These are phyloP conservation scores for Myotis planiceps DNA, from an alignment of 2,797 vertebrate species.

Conservation along the genomic window DNA sequence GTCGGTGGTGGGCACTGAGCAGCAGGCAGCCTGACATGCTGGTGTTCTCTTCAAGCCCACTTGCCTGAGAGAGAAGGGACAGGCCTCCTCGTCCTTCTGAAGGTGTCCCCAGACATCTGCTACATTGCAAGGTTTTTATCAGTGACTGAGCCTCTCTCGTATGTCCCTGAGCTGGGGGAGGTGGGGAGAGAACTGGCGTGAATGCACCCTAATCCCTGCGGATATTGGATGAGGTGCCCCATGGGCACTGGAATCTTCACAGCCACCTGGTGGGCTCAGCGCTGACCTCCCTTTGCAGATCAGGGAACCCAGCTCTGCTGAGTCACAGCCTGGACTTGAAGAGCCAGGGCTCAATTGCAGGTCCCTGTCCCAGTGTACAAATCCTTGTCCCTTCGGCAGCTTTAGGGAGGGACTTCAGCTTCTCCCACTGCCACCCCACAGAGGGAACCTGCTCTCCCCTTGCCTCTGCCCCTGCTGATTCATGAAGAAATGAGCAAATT, in stretches of 20 bases:
- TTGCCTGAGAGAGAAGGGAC: background rate
- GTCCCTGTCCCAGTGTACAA: background rate
- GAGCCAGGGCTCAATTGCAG: background rate
- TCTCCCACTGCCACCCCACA: background rate
- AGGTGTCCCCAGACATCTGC: background rate
- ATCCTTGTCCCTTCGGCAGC: rapidly evolving
- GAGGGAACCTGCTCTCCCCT: background rate
- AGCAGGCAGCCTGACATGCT: background rate
- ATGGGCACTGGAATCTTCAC: background rate
- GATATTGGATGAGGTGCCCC: background rate
- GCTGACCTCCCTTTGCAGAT: background rate
- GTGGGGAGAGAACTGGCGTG: rapidly evolving
- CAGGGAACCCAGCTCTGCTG: background rate
- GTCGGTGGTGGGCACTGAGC: background rate
- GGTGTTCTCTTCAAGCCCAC: background rate
- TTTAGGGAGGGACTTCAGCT: background rate
- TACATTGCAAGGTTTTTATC: background rate
- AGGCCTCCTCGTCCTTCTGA: background rate
- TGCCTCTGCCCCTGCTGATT: rapidly evolving
- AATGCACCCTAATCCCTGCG: rapidly evolving
- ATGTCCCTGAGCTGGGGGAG: background rate
- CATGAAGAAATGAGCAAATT: background rate
- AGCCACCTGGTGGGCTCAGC: background rate
- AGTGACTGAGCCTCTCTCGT: background rate
- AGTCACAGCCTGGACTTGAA: background rate